Percentiles rank a stretch among this genome's conserved stretches.
phyloP scores from a whole-genome alignment of 2,888 invertebrate genomes.

The Melanophora roralis region DNA sequence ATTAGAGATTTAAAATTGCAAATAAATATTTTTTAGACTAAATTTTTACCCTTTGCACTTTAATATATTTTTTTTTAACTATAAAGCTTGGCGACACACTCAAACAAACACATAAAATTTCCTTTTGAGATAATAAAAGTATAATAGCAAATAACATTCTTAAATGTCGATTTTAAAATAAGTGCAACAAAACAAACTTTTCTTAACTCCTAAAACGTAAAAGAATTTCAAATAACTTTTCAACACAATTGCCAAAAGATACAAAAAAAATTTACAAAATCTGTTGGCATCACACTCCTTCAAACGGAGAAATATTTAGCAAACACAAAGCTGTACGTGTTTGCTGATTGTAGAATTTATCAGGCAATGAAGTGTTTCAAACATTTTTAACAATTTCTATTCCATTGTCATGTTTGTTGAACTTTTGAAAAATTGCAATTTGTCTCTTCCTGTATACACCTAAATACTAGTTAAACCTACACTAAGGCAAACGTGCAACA shows the following conservation, averaged over 20 bases:
- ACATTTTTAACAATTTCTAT: neutral
- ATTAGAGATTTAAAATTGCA: no score
- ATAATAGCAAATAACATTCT: no score
- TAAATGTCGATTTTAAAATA: no score
- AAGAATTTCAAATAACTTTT: no score
- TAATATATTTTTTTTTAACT: no score
- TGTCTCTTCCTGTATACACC: conserved; percentile 26
- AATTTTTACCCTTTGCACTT: no score
- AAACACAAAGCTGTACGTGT: neutral
- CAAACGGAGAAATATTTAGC: neutral
- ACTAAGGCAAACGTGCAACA: neutral
- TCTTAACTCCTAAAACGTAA: no score
- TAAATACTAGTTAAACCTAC: neutral
- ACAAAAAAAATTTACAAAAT: neutral
- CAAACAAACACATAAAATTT: no score
- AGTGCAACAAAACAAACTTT: no score
- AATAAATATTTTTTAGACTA: no score
- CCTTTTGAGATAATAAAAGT: no score
- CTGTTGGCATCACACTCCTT: neutral
- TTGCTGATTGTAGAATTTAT: neutral
- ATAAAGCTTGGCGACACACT: no score
- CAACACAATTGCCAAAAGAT: neutral
- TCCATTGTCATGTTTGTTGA: conserved; percentile 14
- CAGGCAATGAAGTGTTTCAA: neutral
- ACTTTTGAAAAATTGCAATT: conserved; percentile 26